Evolutionary conservation across 2,888 invertebrate genomes (phyloP).

Genomic region (Zygogramma bicolorata): DNA sequence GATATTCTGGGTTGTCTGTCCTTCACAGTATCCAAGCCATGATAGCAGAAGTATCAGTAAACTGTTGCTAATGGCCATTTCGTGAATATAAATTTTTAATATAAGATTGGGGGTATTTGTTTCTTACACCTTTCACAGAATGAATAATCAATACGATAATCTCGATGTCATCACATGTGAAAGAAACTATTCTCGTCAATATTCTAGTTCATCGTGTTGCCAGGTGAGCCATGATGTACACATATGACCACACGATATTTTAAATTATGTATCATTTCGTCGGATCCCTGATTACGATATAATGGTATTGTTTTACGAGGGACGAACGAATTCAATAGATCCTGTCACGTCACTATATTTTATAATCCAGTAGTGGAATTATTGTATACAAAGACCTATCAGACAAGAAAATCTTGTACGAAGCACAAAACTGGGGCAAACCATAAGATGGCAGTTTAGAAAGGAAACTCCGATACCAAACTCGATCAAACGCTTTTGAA

Average conservation of each 20-base stretch:
- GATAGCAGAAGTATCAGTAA: not conserved
- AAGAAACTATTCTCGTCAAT: not conserved
- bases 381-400: too few species aligned
- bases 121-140: not conserved
- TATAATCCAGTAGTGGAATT: too few species aligned
- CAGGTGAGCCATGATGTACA: slow-evolving; percentile 29
- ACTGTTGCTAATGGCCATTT: not conserved
- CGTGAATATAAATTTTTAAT: not conserved
- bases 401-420: too few species aligned
- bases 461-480: too few species aligned
- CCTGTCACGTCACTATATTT: too few species aligned
- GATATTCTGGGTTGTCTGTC: slow-evolving; percentile 79
- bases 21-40: slow-evolving; percentile 11
- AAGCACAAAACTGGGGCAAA: too few species aligned
- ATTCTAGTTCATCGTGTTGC: slow-evolving; percentile 27
- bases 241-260: slow-evolving; percentile 13
- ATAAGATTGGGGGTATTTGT: not conserved
- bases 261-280: not conserved
- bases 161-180: slow-evolving; percentile 16
- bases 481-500: too few species aligned
- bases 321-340: not conserved
- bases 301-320: not conserved
- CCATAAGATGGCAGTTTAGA: too few species aligned
- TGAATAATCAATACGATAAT: not conserved
- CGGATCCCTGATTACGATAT: not conserved